Evolutionary conservation across 2,888 invertebrate species (phyloP).

Genomic region (Dicycla oo): DNA sequence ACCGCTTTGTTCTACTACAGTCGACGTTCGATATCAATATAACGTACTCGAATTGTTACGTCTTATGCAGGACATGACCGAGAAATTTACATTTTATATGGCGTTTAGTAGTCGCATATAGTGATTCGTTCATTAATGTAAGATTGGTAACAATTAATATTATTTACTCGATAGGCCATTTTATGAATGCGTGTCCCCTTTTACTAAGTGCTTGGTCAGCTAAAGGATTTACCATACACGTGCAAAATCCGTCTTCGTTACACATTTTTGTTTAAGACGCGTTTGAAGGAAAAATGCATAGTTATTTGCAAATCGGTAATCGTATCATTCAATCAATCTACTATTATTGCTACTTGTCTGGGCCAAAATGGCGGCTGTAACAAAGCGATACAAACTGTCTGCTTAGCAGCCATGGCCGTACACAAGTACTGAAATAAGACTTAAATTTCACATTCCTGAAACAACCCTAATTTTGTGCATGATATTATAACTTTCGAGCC

Average conservation of each 20-base stretch:
- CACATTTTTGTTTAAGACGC: conserved; percentile 69
- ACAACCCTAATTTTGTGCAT: conserved; percentile 65
- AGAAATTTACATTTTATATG: conserved; percentile 88
- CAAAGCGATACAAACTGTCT: conserved; percentile 43
- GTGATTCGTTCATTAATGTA: conserved; percentile 91
- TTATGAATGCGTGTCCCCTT: conserved; percentile 86
- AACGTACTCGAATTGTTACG: conserved; percentile 88
- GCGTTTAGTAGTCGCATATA: conserved; percentile 90
- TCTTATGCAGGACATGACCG: conserved; percentile 89
- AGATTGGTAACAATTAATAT: conserved; percentile 90
- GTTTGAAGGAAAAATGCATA: conserved; percentile 59
- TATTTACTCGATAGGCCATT: conserved; percentile 86
- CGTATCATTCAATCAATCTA: conserved; percentile 61
- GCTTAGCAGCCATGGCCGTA: conserved; percentile 54
- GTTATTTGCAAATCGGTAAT: conserved; percentile 65
- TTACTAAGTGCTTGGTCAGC: conserved; percentile 85
- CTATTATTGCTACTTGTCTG: conserved; percentile 45
- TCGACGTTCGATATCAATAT: conserved; percentile 88
- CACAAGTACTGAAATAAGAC: conserved; percentile 24
- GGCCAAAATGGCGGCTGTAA: conserved; percentile 77
- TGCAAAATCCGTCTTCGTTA: conserved; percentile 78
- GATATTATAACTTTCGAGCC: conserved; percentile 52
- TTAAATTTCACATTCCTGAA: conserved; percentile 21
- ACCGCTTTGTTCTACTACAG: conserved; percentile 82
- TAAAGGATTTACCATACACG: conserved; percentile 79